Percentiles rank a stretch among this genome's conserved stretches.
Conservation (phyloP, 1,140 invertebrate genomes). For the Tyrophagus putrescentiae region DNA sequence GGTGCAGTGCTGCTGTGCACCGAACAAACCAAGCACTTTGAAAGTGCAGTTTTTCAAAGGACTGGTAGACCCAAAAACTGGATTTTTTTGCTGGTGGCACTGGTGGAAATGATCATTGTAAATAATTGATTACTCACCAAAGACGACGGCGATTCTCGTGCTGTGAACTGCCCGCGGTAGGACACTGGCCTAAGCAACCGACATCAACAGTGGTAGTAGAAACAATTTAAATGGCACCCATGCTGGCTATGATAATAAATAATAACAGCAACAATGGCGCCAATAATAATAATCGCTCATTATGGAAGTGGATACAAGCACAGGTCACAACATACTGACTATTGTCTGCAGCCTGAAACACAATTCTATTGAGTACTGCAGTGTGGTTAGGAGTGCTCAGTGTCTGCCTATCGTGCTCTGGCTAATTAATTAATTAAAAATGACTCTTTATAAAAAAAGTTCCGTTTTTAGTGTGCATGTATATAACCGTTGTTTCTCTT, state of each 20-base stretch:
- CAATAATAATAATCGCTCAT: constrained; percentile 8
- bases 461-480: too few relatives aligned
- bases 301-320: neutral
- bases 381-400: neutral
- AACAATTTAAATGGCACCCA: constrained; percentile 8
- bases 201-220: neutral
- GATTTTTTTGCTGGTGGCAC: too few relatives aligned
- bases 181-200: neutral
- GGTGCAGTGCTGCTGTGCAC: too few relatives aligned
- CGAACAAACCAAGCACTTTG: too few relatives aligned
- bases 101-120: constrained; percentile 1
- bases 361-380: too few relatives aligned
- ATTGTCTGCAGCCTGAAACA: neutral
- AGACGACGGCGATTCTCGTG: neutral
- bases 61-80: too few relatives aligned
- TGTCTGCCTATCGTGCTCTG: neutral
- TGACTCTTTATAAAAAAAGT: too few relatives aligned
- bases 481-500: too few relatives aligned
- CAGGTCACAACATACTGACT: neutral
- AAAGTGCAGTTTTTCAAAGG: too few relatives aligned
- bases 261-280: neutral
- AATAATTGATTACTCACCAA: constrained; percentile 2
- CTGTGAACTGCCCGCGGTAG: too few relatives aligned
- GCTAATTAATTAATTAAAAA: constrained; percentile 14
- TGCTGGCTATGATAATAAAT: neutral